Evolutionary conservation across 35 echinoderm and acorn worm species (phyloP), one percentile per base, ranked within the genome.

Genomic region (Diadema setosum): DNA sequence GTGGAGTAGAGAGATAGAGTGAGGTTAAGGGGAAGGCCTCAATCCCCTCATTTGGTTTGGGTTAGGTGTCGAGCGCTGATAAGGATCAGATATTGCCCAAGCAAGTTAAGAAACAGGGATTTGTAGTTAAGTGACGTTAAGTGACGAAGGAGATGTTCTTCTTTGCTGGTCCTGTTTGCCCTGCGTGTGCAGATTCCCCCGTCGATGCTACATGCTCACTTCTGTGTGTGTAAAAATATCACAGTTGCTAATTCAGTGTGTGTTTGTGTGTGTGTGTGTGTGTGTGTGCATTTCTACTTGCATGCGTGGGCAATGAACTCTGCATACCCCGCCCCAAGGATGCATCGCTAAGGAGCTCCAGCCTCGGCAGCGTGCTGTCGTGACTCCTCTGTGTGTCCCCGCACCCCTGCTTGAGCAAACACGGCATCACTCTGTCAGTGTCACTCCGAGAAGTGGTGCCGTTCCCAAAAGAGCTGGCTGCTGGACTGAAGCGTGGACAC

Each of bases 31-130:
- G 21, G 27, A 65, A 65, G 25, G 5, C 37, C 63, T 67, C 30
- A 67, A 78, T 44, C 40, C 25, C 24, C 73, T 44, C 73, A 5
- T 44, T 42, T 78, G 73, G 73, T 78, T 78, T 78, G 73, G 7
- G 17, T 78, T 78, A 78, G 73, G 44, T n/a, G 34, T 44, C 37
- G 37, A 67, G n/a, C 37, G n/a, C 73, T n/a, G 73, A 78, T 78
- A 78, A 78, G 27, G 25, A 78, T 78, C 73, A 78, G 25, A 78
- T 78, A 78, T 78, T 78, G 40, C 73, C 40, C 44, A 78, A 78
- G 37, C 40, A 41, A 78, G 73, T 78, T 44, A 78, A 52, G 73
- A 67, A 67, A 25, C 35, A 39, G n/a, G 73, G 35, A 78, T 78
- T 78, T 78, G 73, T 39, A n/a, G 73, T 78, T 78, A 78, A 78